A percentile compares a stretch with the other conserved stretches of the same genome.
These are phyloP conservation scores for Drosophila obscura DNA, from an alignment of 1,140 invertebrate species.

Conservation along the genomic window DNA sequence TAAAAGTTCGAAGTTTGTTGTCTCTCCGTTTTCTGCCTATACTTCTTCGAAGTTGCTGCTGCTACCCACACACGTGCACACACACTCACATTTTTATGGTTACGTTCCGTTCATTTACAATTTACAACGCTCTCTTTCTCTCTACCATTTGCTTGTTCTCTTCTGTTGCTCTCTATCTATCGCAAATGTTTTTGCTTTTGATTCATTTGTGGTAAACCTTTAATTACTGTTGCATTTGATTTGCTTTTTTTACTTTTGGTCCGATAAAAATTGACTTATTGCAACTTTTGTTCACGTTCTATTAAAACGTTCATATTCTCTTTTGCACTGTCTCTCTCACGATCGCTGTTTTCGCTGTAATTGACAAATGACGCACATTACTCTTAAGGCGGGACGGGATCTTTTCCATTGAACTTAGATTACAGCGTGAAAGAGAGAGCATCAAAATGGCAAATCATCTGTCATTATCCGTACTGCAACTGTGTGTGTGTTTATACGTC, in stretches of 20 bases:
- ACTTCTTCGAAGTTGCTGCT: conserved; percentile 71
- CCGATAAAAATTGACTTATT: conserved; percentile 62
- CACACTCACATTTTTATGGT: conserved; percentile 58
- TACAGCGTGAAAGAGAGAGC: conserved; percentile 35
- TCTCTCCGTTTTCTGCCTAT: conserved; percentile 51
- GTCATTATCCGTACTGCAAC: neutral
- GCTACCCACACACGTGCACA: conserved; percentile 39
- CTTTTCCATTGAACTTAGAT: conserved; percentile 71
- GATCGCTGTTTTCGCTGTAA: conserved; percentile 15
- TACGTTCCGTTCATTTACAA: conserved; percentile 55
- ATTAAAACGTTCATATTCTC: conserved; percentile 23
- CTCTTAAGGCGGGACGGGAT: conserved; percentile 10
- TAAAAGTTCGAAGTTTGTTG: conserved; percentile 57
- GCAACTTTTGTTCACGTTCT: conserved; percentile 49
- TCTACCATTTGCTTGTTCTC: conserved; percentile 27
- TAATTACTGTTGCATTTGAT: conserved; percentile 67
- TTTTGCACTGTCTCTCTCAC: neutral
- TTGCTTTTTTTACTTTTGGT: conserved; percentile 51
- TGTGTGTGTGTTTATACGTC: neutral
- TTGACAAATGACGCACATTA: conserved; percentile 59
- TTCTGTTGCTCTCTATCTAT: conserved; percentile 10
- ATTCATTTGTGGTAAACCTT: conserved; percentile 68
- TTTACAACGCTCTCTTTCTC: conserved; percentile 57
- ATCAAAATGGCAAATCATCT: conserved; percentile 14
- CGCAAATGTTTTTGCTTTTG: conserved; percentile 73